Percentiles rank a stretch among this genome's conserved stretches.
Conservation (phyloP, 2,797 vertebrate species). For the Ctenopoma multispine region DNA sequence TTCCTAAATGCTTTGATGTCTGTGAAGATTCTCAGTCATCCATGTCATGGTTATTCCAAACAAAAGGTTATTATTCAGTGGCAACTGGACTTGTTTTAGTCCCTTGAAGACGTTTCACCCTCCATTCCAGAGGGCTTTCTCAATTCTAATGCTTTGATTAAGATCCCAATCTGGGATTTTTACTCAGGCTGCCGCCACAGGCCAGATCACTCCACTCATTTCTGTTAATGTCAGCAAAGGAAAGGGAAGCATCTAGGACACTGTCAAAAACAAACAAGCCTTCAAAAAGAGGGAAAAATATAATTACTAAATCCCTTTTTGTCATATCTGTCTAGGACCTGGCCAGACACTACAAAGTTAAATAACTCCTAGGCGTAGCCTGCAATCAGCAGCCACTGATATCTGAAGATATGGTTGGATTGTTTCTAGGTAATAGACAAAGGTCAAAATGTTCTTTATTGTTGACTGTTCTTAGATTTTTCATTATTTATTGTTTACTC, state of each 20-base stretch:
- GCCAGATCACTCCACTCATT: slow-evolving; percentile 15
- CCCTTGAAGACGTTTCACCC: too few relatives aligned
- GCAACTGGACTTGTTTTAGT: too few relatives aligned
- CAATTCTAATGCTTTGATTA: slow-evolving; percentile 11
- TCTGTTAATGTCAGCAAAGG: slow-evolving; percentile 28
- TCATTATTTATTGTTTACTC: slow-evolving; percentile 18
- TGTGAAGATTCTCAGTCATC: too few relatives aligned
- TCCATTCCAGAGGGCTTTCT: too few relatives aligned
- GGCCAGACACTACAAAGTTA: slow-evolving; percentile 35
- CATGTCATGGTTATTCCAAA: too few relatives aligned
- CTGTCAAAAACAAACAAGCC: slow-evolving; percentile 52
- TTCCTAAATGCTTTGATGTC: too few relatives aligned
- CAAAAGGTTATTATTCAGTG: too few relatives aligned
- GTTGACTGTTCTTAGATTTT: too few relatives aligned
- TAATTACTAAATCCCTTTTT: slow-evolving; percentile 46
- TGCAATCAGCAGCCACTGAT: slow-evolving; percentile 48
- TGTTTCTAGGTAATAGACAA: slow-evolving; percentile 27
- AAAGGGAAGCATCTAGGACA: slow-evolving; percentile 30
- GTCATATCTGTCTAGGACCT: slow-evolving; percentile 22
- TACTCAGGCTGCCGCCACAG: slow-evolving; percentile 18
- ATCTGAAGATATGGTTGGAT: slow-evolving; percentile 13
- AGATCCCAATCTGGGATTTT: slow-evolving; percentile 10
- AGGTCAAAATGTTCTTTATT: slow-evolving; percentile 27
- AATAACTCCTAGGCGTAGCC: slow-evolving; percentile 19
- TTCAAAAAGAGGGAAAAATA: slow-evolving; percentile 65